phyloP scores from a whole-genome alignment of 1,140 invertebrate genomes.

The Drosophila kepulauana region DNA sequence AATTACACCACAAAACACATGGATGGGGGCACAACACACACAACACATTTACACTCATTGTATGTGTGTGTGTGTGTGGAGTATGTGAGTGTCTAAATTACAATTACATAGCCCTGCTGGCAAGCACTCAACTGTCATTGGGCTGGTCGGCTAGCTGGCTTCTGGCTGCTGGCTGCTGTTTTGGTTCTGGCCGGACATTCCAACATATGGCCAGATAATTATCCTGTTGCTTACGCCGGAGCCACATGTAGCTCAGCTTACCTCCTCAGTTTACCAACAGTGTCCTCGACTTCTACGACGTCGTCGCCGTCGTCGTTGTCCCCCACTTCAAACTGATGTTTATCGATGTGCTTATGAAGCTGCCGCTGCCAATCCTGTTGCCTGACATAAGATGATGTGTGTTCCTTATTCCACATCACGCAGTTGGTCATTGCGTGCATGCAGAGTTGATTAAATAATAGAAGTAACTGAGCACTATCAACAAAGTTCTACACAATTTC shows the following conservation, averaged over 20 bases:
- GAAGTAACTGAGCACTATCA: slow-evolving; percentile 18
- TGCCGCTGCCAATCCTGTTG: slow-evolving; percentile 2
- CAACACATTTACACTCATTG: background rate
- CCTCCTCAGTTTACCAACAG: slow-evolving; percentile 26
- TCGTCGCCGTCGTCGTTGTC: background rate
- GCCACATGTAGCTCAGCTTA: slow-evolving; percentile 62
- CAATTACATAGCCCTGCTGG: slow-evolving; percentile 62
- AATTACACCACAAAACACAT: slow-evolving; percentile 17
- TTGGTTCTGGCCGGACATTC: slow-evolving; percentile 62
- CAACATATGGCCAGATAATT: slow-evolving; percentile 77
- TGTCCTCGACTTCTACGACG: background rate
- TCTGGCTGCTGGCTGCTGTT: slow-evolving; percentile 19
- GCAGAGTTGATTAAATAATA: slow-evolving; percentile 44
- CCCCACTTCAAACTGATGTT: slow-evolving; percentile 56
- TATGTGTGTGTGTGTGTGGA: background rate
- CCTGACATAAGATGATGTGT: slow-evolving; percentile 47
- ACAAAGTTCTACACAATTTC: background rate
- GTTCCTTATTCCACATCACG: slow-evolving; percentile 9
- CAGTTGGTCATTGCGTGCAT: slow-evolving; percentile 57
- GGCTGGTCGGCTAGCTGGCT: slow-evolving; percentile 9
- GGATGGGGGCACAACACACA: slow-evolving; percentile 5
- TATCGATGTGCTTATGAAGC: slow-evolving; percentile 63
- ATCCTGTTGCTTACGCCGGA: slow-evolving; percentile 66
- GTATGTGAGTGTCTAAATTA: slow-evolving; percentile 67
- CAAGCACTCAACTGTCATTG: slow-evolving; percentile 50